A percentile compares a stretch with the other conserved stretches of the same genome.
phyloP scores from a whole-genome alignment of 2,797 vertebrate genomes.

The Luscinia luscinia region DNA sequence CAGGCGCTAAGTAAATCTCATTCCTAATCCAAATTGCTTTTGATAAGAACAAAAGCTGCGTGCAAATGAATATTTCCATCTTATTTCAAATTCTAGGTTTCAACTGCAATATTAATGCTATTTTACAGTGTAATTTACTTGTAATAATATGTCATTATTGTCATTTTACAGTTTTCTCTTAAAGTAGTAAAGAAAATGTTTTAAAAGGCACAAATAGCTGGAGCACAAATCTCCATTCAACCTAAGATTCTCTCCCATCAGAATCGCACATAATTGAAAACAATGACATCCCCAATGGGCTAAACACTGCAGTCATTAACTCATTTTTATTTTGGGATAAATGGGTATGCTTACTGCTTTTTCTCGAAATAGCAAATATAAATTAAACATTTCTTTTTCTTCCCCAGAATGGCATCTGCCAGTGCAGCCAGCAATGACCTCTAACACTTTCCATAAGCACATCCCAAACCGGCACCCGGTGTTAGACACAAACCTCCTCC shows the following conservation, averaged over 20 bases:
- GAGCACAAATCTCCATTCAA: constrained; percentile 75
- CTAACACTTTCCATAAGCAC: rapidly evolving
- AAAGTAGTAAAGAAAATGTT: constrained; percentile 81
- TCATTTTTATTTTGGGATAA: constrained; percentile 73
- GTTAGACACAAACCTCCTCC: neutral
- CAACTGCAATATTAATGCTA: constrained; percentile 80
- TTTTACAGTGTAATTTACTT: constrained; percentile 82
- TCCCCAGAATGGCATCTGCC: constrained; percentile 72
- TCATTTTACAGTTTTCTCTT: constrained; percentile 81
- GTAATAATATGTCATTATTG: constrained; percentile 85
- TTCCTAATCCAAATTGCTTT: constrained; percentile 70
- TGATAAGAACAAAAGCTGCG: constrained; percentile 78
- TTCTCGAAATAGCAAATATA: constrained; percentile 66
- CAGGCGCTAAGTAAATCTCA: constrained; percentile 21
- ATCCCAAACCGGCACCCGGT: neutral
- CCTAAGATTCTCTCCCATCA: constrained; percentile 68
- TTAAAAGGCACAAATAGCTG: constrained; percentile 76
- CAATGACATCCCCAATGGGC: constrained; percentile 72
- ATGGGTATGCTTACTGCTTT: constrained; percentile 55
- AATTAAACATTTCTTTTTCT: constrained; percentile 55
- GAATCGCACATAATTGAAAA: constrained; percentile 78
- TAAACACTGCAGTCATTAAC: constrained; percentile 75
- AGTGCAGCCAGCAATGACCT: constrained; percentile 52
- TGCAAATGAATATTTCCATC: constrained; percentile 82
- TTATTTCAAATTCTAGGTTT: constrained; percentile 84